Evolutionary conservation across 2,888 invertebrate species (phyloP), one percentile per base, ranked within the genome.

Genomic region (Didymodactylos carnosus): DNA sequence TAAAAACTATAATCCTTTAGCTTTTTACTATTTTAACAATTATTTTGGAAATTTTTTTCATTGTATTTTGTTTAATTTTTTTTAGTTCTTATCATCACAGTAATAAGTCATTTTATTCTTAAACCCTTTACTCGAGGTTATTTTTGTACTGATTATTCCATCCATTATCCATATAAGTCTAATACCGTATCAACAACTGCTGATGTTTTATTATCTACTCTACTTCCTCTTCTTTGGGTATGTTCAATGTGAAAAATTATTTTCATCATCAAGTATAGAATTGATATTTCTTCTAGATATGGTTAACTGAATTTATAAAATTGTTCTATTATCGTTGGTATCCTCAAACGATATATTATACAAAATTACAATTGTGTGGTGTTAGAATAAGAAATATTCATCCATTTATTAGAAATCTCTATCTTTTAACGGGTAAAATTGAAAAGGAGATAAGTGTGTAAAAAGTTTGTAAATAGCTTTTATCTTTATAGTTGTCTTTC

Each of bases 71-170:
- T n/a, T n/a, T n/a, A 49, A 23, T 10, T 49, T 23, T 49, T 49
- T 49, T 49, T 49, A 49, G 46, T 49, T 23, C 46, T 49, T 23
- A 19, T 23, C 23, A 23, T 19, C n/a, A 23, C 46, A 8, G 19
- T 19, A 8, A 19, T 49, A 23, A 23, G 23, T 10, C 46, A 72
- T 69, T 51, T 51, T 72, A 40, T 73, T 27, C 35, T 73, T 14
- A 69, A 69, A 39, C 75, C 75, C 8, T 75, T 73, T 69, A 35
- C 46, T 16, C 75, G 75, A n/a, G 73, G 72, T 16, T 75, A 73
- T 25, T 75, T 73, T 69, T 75, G 75, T 41, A 70, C 72, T 7
- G 75, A 75, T 69, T 39, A 69, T 41, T 23, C 73, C 39, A 75
- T 75, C 29, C 39, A 70, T 25, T 75, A 70, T 69, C 75, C 75